A percentile compares a stretch with the other conserved stretches of the same genome.
These are phyloP conservation scores for Drosophila fulvimacula DNA, from an alignment of 2,888 invertebrate species.

Conservation along the genomic window DNA sequence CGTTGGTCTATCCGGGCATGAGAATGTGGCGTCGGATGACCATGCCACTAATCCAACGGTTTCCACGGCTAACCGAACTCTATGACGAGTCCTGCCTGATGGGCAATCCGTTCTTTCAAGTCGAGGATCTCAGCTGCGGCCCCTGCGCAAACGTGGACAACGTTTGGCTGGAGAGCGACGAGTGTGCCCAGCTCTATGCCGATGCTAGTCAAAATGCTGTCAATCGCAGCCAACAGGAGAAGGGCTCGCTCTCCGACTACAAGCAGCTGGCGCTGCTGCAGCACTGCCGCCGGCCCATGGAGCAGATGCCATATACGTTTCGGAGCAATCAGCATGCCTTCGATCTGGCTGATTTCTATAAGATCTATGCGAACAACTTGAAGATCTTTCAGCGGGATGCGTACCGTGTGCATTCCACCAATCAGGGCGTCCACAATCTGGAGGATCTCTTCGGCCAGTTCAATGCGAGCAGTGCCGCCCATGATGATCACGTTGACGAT, in stretches of 20 bases:
- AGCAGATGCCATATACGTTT: slow-evolving; percentile 86
- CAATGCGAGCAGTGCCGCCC: slow-evolving; percentile 53
- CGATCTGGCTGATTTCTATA: slow-evolving; percentile 86
- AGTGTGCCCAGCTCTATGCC: slow-evolving; percentile 41
- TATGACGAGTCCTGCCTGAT: slow-evolving; percentile 94
- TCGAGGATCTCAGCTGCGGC: slow-evolving; percentile 93
- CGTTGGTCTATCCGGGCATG: slow-evolving; percentile 92
- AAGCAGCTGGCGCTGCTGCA: slow-evolving; percentile 37
- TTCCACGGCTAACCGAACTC: slow-evolving; percentile 90
- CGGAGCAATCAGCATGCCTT: slow-evolving; percentile 87
- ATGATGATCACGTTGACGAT: not conserved
- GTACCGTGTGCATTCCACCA: slow-evolving; percentile 86
- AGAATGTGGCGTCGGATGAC: slow-evolving; percentile 89
- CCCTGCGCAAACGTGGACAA: slow-evolving; percentile 90
- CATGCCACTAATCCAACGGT: slow-evolving; percentile 90
- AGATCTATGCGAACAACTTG: slow-evolving; percentile 87
- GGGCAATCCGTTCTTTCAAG: slow-evolving; percentile 93
- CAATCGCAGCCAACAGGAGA: slow-evolving; percentile 4
- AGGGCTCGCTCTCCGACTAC: slow-evolving; percentile 6
- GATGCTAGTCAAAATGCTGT: not conserved
- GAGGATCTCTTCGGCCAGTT: slow-evolving; percentile 84
- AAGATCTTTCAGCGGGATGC: slow-evolving; percentile 88
- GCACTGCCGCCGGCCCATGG: slow-evolving; percentile 60
- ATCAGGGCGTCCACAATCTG: slow-evolving; percentile 81
- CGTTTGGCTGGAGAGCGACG: slow-evolving; percentile 84